These are phyloP conservation scores for Paedocypris micromegethes DNA, from an alignment of 2,797 vertebrate species.

Conservation along the genomic window DNA sequence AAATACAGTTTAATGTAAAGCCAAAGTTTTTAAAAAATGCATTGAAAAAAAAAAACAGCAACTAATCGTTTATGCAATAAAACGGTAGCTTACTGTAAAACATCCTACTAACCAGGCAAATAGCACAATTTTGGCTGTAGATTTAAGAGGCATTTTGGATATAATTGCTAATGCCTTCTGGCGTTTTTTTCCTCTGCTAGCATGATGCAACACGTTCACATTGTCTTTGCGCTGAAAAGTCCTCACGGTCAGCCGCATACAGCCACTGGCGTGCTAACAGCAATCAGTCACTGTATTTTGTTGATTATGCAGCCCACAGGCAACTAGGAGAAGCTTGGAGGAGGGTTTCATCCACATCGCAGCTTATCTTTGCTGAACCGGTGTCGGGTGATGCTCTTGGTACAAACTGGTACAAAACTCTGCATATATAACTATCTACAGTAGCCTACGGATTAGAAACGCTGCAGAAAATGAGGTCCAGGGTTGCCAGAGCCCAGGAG, in stretches of 20 bases:
- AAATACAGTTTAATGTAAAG: too few relatives aligned
- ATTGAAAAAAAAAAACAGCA: too few relatives aligned
- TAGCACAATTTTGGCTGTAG: background rate
- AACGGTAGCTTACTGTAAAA: too few relatives aligned
- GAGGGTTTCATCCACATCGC: slow-evolving; percentile 35
- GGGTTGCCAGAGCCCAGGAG: slow-evolving; percentile 22
- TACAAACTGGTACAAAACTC: slow-evolving; percentile 27
- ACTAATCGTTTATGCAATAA: too few relatives aligned
- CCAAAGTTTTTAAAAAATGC: too few relatives aligned
- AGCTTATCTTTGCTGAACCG: slow-evolving; percentile 28
- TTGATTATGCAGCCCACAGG: slow-evolving; percentile 39
- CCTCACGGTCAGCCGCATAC: slow-evolving; percentile 50
- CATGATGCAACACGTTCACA: slow-evolving; percentile 43
- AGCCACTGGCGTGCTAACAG: slow-evolving; percentile 56
- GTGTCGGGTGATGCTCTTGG: slow-evolving; percentile 27
- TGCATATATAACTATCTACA: slow-evolving; percentile 11
- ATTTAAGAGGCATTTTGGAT: slow-evolving; percentile 33
- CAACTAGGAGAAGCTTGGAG: slow-evolving; percentile 33
- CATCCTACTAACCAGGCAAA: too few relatives aligned
- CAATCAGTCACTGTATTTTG: slow-evolving; percentile 26
- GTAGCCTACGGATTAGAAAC: slow-evolving; percentile 19
- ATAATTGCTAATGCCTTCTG: slow-evolving; percentile 47
- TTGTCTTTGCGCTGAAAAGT: slow-evolving; percentile 49
- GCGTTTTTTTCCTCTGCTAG: slow-evolving; percentile 24
- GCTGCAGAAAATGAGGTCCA: slow-evolving; percentile 24